phyloP scores from a whole-genome alignment of 2,888 invertebrate species.

The Philonicus albiceps region DNA sequence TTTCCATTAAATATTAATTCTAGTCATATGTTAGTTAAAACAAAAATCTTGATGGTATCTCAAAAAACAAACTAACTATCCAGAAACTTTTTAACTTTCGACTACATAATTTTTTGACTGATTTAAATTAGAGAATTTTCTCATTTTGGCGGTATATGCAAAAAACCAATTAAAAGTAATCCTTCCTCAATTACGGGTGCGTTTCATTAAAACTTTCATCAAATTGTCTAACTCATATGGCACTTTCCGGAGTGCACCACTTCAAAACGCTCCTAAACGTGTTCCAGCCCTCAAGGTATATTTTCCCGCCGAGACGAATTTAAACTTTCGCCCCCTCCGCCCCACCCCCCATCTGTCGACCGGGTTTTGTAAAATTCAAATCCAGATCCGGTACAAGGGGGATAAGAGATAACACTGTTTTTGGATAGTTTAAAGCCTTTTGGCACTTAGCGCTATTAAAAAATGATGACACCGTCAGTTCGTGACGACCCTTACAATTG shows the following conservation, averaged over 20 bases:
- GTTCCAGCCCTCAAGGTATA: background rate
- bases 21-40: background rate
- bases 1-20: background rate
- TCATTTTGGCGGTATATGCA: background rate
- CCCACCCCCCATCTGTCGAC: background rate
- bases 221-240: background rate
- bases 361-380: background rate
- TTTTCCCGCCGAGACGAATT: background rate
- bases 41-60: background rate
- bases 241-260: background rate
- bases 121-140: background rate
- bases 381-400: background rate
- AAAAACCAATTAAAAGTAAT: background rate
- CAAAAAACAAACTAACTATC: background rate
- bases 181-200: background rate
- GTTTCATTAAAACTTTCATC: background rate
- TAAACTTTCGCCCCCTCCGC: too few species aligned
- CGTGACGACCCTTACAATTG: background rate
- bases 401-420: background rate
- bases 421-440: background rate
- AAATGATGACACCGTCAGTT: background rate
- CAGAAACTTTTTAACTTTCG: background rate
- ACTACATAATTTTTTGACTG: background rate
- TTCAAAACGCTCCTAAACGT: background rate
- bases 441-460: background rate